These are phyloP conservation scores for Aplocera efformata DNA, from an alignment of 2,888 invertebrate species.

Conservation along the genomic window DNA sequence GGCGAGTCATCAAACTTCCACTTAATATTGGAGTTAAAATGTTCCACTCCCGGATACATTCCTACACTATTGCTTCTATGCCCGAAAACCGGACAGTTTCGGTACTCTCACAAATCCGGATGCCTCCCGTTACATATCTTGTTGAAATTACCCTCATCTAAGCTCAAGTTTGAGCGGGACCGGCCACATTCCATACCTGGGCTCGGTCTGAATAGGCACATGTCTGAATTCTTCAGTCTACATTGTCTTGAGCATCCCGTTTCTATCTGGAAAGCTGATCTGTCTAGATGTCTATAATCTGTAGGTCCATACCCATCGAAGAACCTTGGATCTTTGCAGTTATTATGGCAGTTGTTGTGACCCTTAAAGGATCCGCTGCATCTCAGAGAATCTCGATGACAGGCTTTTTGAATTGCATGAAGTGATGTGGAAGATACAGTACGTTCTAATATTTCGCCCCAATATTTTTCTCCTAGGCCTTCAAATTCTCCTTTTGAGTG, in stretches of 20 bases:
- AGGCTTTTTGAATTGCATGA: constrained; percentile 83
- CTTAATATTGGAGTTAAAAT: constrained; percentile 72
- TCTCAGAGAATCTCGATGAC: constrained; percentile 64
- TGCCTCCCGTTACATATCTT: constrained; percentile 72
- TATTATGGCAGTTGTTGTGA: constrained; percentile 45
- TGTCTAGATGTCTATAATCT: constrained; percentile 68
- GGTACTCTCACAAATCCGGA: constrained; percentile 78
- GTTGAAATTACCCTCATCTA: constrained; percentile 73
- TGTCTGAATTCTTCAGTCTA: constrained; percentile 70
- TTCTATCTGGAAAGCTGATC: constrained; percentile 73
- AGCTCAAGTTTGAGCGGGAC: constrained; percentile 72
- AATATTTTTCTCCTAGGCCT: constrained; percentile 85
- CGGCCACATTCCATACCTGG: constrained; percentile 66
- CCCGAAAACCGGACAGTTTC: constrained; percentile 76
- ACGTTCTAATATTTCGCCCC: constrained; percentile 89
- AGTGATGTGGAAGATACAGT: constrained; percentile 88
- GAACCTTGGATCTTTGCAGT: constrained; percentile 69
- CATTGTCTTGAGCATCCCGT: constrained; percentile 68
- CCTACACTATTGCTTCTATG: constrained; percentile 77
- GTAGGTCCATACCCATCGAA: constrained; percentile 66
- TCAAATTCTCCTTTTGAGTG: constrained; percentile 82
- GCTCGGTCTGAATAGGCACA: constrained; percentile 70
- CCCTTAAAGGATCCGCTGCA: constrained; percentile 75
- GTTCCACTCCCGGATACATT: constrained; percentile 72
- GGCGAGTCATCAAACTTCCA: constrained; percentile 73